Evolutionary conservation across 2,797 vertebrate species (phyloP), one percentile per base, ranked within the genome.

Genomic region (Sebastes itinus): DNA sequence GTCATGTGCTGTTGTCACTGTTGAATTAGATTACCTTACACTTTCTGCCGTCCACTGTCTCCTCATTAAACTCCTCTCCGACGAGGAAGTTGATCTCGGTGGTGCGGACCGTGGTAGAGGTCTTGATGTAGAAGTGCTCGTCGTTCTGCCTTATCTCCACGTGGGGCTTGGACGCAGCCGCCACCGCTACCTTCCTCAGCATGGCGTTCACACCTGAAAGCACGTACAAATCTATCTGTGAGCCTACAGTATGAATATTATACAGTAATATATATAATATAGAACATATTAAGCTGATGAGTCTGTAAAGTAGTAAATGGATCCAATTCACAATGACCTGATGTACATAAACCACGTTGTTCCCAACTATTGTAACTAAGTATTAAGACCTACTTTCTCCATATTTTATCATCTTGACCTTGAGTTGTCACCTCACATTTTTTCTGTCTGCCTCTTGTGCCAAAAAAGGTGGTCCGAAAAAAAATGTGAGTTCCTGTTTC

Each of bases 41-140:
- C 94, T 99, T 99, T 52, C 98, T 97, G 46, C 98, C 97, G 4
- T 99, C 98, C 90, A 99, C 97, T 0, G 98, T 99, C 92, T 99
- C 98, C 90, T 99, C 98, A 9, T 97, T 96, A 30, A 98, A 99
- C 94, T 97, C 97, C 91, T 98, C 96, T 4, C 97, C 98, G 5
- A 99, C 94, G 81, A 93, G 94, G 90, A 99, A 99, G 95, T 93
- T 97, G 95, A 99, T 98, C 94, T 99, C 98, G 0, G 97, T 99
- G 92, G 98, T 99, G 90, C 98, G 97, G 75, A 99, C 97, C 0
- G 97, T 97, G 89, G 98, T 99, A 80, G 97, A 98, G 4, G 98
- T 99, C 91, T 98, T 99, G 90, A 99, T 99, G 95, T 98, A 99
- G 95, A 99, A 99, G 78, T 96, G 96, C 80, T 99, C 97, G 4